Evolutionary conservation across 2,888 invertebrate species (phyloP), one percentile per base, ranked within the genome.

Genomic region (Abscondita cerata): DNA sequence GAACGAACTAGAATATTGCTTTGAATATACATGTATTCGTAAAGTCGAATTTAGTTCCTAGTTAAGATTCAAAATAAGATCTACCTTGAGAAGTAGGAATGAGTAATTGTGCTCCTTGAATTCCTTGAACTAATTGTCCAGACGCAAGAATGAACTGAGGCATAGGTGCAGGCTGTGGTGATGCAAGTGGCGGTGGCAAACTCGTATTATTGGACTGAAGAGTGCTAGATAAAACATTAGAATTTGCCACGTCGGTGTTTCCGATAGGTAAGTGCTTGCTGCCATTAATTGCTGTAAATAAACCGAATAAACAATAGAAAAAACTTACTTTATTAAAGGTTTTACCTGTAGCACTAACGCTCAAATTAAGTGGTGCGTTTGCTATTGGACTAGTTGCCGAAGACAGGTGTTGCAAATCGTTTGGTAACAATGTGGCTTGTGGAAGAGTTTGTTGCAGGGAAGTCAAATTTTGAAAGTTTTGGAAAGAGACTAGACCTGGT

Each of bases 41-140:
- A n/a, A n/a, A n/a, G n/a, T n/a, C n/a, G n/a, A n/a, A n/a, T n/a
- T n/a, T n/a, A n/a, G n/a, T n/a, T n/a, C n/a, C n/a, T n/a, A n/a
- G n/a, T n/a, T n/a, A n/a, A n/a, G n/a, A n/a, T n/a, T n/a, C n/a
- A n/a, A n/a, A n/a, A n/a, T n/a, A n/a, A 44, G 12, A 51, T 74
- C 78, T 82, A 94, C 95, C 95, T 87, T 95, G 95, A 65, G 96
- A 94, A 56, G 96, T 96, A 52, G 96, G 96, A 83, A 97, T 96
- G 73, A 96, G 88, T 59, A 97, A 86, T 78, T 96, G 96, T 47
- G 95, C 95, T 11, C 95, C 95, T 81, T 95, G 95, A 72, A 95
- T 94, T 70, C 95, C 95, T 80, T 95, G 95, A 62, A 94, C 91
- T 76, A 95, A 87, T 81, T 95, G 95, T 55, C 95, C 95, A 61